phyloP scores from a whole-genome alignment of 2,888 invertebrate genomes.

The Watsonalla binaria region DNA sequence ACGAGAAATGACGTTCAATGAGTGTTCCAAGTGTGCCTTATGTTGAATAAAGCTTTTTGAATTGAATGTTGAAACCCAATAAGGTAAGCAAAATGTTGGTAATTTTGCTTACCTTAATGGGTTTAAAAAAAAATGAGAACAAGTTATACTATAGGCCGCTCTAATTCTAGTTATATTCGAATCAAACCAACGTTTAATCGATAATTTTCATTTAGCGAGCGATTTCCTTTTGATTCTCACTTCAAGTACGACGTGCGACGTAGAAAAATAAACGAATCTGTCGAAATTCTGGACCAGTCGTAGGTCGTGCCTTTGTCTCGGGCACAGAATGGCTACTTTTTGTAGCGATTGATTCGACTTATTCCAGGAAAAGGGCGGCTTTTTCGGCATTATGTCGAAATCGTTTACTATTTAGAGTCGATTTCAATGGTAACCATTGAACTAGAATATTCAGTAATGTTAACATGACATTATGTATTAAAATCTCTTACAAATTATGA shows the following conservation, averaged over 20 bases:
- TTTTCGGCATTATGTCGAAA: slow-evolving; percentile 26
- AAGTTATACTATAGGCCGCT: too few relatives aligned
- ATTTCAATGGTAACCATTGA: not conserved
- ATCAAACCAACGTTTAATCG: not conserved
- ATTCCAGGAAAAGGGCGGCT: slow-evolving; percentile 13
- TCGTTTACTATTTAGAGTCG: slow-evolving; percentile 25
- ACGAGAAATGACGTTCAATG: too few relatives aligned
- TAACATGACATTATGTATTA: too few relatives aligned
- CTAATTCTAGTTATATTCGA: too few relatives aligned
- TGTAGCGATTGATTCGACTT: too few relatives aligned
- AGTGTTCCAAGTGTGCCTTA: too few relatives aligned
- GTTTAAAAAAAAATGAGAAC: too few relatives aligned
- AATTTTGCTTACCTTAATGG: too few relatives aligned
- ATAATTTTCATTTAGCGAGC: not conserved
- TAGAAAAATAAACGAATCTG: slow-evolving; percentile 38
- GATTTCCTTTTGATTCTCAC: slow-evolving; percentile 22
- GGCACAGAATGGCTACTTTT: slow-evolving; percentile 15
- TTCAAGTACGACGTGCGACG: slow-evolving; percentile 24
- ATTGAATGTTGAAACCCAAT: too few relatives aligned
- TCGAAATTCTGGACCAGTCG: slow-evolving; percentile 32
- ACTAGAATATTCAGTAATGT: not conserved
- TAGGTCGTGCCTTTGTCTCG: slow-evolving; percentile 28
- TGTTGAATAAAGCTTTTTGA: too few relatives aligned
- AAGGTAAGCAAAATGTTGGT: too few relatives aligned
- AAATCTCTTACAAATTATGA: too few relatives aligned